Conservation (phyloP, 2,888 invertebrate species). For the Apodemia hepburni region DNA sequence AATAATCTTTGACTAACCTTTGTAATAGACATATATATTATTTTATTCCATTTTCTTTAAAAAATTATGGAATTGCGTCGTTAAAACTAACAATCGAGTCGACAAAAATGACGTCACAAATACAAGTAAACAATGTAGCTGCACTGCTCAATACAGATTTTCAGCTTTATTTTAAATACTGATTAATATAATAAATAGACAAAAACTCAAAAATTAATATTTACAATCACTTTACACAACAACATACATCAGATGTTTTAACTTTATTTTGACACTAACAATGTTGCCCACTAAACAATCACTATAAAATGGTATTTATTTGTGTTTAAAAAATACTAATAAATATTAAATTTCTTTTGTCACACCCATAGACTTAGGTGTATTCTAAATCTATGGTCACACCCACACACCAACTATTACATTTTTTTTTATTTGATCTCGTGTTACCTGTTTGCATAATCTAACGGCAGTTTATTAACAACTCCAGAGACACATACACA, state of each 20-base stretch:
- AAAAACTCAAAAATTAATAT: constrained; percentile 44
- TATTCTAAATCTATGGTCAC: too few relatives aligned
- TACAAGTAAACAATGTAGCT: constrained; percentile 56
- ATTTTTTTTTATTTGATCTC: too few relatives aligned
- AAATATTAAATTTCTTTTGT: too few relatives aligned
- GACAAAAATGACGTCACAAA: constrained; percentile 81
- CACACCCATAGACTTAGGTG: too few relatives aligned
- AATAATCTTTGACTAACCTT: constrained; percentile 51
- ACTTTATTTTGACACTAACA: constrained; percentile 51
- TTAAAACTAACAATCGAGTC: constrained; percentile 63
- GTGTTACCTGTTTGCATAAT: too few relatives aligned
- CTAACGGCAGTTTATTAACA: too few relatives aligned
- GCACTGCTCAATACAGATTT: constrained; percentile 48
- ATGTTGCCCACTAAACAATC: constrained; percentile 10
- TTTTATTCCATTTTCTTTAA: constrained; percentile 70
- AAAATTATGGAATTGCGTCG: constrained; percentile 81
- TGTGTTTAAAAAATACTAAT: constrained; percentile 14
- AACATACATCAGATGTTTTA: constrained; percentile 73
- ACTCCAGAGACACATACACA: too few relatives aligned
- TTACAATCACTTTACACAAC: constrained; percentile 70
- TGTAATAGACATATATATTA: constrained; percentile 62
- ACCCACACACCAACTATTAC: too few relatives aligned
- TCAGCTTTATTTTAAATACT: constrained; percentile 26
- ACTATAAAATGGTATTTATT: neutral
- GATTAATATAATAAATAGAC: constrained; percentile 33